These are phyloP conservation scores for Sitodiplosis mosellana DNA, from an alignment of 1,140 invertebrate species.

Conservation along the genomic window DNA sequence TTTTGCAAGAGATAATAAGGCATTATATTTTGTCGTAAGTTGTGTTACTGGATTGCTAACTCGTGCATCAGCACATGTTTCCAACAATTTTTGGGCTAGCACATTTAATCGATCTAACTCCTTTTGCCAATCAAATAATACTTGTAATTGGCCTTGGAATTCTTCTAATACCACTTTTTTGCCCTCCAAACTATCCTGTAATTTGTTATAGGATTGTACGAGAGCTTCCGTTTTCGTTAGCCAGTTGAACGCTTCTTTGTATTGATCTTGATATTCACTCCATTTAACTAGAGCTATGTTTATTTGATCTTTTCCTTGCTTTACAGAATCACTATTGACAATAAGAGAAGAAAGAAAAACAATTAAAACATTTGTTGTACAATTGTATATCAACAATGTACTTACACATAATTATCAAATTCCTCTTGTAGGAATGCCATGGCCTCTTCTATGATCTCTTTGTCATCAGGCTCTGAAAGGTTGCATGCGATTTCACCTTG, in stretches of 20 bases:
- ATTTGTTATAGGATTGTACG: conserved; percentile 77
- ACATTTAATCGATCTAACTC: conserved; percentile 82
- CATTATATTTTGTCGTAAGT: conserved; percentile 84
- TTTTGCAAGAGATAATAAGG: conserved; percentile 75
- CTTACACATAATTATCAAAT: conserved; percentile 63
- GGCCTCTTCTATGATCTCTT: conserved; percentile 81
- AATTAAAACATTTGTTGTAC: conserved; percentile 3
- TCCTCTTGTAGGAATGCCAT: conserved; percentile 74
- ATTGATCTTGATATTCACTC: conserved; percentile 90
- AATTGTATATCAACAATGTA: conserved; percentile 11
- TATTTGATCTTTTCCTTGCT: conserved; percentile 60
- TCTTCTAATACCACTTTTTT: conserved; percentile 79
- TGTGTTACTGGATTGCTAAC: conserved; percentile 88
- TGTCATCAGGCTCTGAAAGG: conserved; percentile 66
- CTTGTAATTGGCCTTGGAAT: conserved; percentile 79
- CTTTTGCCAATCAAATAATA: conserved; percentile 83
- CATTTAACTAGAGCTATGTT: conserved; percentile 84
- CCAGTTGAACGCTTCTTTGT: conserved; percentile 75
- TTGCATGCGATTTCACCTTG: conserved; percentile 66
- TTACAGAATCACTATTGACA: conserved; percentile 41
- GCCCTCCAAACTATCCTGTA: conserved; percentile 72
- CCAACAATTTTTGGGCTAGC: conserved; percentile 71
- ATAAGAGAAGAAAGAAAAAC: conserved; percentile 8
- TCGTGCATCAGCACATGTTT: conserved; percentile 82
- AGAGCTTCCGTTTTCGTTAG: conserved; percentile 67